Base-by-base conservation (phyloP, 1,140 invertebrate genomes). In the Zaprionus lachaisei region DNA sequence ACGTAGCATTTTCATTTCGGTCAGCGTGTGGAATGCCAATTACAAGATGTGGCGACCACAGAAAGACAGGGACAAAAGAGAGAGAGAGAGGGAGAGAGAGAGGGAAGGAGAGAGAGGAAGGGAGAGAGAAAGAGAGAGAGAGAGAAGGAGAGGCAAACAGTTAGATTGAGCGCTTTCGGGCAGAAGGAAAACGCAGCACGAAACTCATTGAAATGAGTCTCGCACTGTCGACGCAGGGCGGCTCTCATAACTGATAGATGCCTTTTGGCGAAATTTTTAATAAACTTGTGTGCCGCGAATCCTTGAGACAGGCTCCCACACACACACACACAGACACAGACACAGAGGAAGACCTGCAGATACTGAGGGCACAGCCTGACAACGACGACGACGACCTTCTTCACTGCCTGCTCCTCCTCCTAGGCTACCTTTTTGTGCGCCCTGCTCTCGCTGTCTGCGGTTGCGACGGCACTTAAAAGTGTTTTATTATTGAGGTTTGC, bases 1-100 rank as follows among this genome's bases (percentile, higher is more conserved):
- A 91, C 87, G 87, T 91, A 91, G 89, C 80, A 72, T 89, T 91
- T 91, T 91, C 89, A 91, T 91, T 91, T 91, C 79, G 83, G 83
- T 80, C 89, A 87, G 83, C 78, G 83, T 81, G 70, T 81, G 79
- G 87, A 91, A 91, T 91, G 87, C 89, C 87, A 91, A 91, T 91
- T 91, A 91, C 89, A 84, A 74, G 79, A 75, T 70, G 73, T 69
- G 79, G 66, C 74, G 76, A 69, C 73, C 84, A 77, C 80, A 56
- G 58, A 15, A n/a, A 44, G 54, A 26, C 34, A 67, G 28, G 49
- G n/a, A 17, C 34, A 31, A 44, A 41, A 57, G 31, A 41, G 17
- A 37, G 31, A 7, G 34, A 26, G 38, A 34, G 11, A 31, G 24
- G 12, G 31, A 44, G 47, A 44, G 28, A 14, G 14, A 15, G 38